Conservation (phyloP, 2,113 vertebrate species). For the Coregonus clupeaformis region DNA sequence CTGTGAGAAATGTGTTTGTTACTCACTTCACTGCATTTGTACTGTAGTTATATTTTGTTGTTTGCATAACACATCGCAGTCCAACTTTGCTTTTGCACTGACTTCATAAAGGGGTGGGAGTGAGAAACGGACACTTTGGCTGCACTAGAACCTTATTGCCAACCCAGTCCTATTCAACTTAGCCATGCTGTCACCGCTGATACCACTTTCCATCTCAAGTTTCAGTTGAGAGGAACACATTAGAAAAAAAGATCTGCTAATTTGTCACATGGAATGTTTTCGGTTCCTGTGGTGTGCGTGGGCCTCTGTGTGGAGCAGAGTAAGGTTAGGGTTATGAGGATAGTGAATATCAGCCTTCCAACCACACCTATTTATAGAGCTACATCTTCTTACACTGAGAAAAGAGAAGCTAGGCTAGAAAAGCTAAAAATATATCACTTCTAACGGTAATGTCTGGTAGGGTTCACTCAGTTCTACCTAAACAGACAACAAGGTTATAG, state of each 20-base stretch:
- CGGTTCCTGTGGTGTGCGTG: slow-evolving; percentile 30
- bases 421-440: slow-evolving; percentile 10
- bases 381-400: slow-evolving; percentile 49
- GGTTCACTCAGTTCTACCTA: slow-evolving; percentile 22
- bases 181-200: neutral
- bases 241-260: neutral
- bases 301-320: slow-evolving; percentile 16
- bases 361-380: slow-evolving; percentile 69
- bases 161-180: neutral
- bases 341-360: slow-evolving; percentile 50
- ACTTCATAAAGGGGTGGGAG: slow-evolving; percentile 3
- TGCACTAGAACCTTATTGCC: neutral
- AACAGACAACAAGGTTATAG: slow-evolving; percentile 12
- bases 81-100: slow-evolving; percentile 9
- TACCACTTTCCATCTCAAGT: neutral
- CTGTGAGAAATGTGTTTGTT: neutral
- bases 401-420: slow-evolving; percentile 26
- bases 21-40: neutral
- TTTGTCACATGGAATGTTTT: neutral
- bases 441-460: slow-evolving; percentile 3
- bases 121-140: slow-evolving; percentile 31
- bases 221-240: neutral
- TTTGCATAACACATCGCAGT: neutral
- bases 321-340: neutral
- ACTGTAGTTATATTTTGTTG: neutral